Percentiles rank a stretch among this genome's conserved stretches.
Evolutionary conservation across 2,888 invertebrate species (phyloP).

Genomic region (Amaurobius ferox): DNA sequence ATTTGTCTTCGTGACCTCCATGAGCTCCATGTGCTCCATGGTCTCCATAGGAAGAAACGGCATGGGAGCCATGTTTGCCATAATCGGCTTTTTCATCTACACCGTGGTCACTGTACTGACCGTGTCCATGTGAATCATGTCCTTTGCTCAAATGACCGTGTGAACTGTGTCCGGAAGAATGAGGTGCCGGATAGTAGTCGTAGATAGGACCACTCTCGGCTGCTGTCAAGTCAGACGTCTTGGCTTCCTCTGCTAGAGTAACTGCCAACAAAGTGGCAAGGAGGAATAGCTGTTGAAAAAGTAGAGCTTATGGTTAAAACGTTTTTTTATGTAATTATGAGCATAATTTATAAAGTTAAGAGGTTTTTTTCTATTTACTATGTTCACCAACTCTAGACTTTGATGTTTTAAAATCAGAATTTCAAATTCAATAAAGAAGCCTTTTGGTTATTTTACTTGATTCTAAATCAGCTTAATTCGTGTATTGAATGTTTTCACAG

Average conservation of each 20-base stretch:
- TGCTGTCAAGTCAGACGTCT: conserved; percentile 29
- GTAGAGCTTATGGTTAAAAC: too few relatives aligned
- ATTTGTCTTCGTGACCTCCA: conserved; percentile 56
- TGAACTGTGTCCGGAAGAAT: conserved; percentile 8
- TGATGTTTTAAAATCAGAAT: too few relatives aligned
- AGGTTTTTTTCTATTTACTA: too few relatives aligned
- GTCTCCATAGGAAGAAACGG: conserved; percentile 53
- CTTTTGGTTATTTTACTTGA: too few relatives aligned
- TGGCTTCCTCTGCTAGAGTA: conserved; percentile 20
- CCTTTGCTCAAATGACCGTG: conserved; percentile 48
- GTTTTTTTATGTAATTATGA: too few relatives aligned
- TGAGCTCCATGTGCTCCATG: conserved; percentile 64
- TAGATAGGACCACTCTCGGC: conserved; percentile 51
- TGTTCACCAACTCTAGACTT: too few relatives aligned
- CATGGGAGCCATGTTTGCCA: conserved; percentile 59
- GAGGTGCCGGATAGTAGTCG: conserved; percentile 34
- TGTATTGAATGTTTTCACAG: too few relatives aligned
- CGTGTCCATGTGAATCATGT: conserved; percentile 46
- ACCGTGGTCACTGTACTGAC: conserved; percentile 57
- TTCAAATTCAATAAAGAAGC: too few relatives aligned
- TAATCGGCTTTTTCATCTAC: conserved; percentile 44
- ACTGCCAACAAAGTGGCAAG: conserved; percentile 1
- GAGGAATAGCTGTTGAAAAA: conserved; percentile 16
- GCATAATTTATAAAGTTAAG: too few relatives aligned
- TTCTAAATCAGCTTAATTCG: too few relatives aligned